phyloP scores from a whole-genome alignment of 2,113 vertebrate genomes.

The Gracilinanus agilis region DNA sequence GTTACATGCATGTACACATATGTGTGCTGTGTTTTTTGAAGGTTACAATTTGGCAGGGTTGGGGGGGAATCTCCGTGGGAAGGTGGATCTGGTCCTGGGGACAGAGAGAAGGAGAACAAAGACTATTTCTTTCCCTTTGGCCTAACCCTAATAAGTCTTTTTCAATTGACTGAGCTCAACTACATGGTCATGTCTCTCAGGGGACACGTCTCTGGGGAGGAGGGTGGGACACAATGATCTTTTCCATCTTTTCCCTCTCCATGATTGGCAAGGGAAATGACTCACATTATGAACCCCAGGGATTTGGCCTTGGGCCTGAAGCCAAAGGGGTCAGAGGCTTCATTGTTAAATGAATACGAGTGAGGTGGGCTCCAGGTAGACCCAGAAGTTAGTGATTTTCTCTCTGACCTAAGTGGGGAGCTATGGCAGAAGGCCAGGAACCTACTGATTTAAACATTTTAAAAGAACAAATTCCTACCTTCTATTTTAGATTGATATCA shows the following conservation, averaged over 20 bases:
- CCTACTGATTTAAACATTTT: not conserved
- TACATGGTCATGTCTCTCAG: not conserved
- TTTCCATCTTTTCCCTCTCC: constrained; percentile 12
- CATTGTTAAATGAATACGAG: not conserved
- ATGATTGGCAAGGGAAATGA: constrained; percentile 5
- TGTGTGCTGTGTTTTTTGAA: not conserved
- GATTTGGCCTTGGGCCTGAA: not conserved
- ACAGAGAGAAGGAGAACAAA: not conserved
- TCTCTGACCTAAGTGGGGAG: not conserved
- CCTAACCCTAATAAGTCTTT: not conserved
- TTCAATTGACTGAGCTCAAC: not conserved
- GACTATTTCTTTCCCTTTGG: not conserved
- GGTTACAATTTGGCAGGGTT: not conserved
- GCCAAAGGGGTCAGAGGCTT: not conserved
- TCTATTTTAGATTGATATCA: too few relatives aligned
- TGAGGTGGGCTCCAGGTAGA: not conserved
- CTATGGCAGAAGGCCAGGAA: not conserved
- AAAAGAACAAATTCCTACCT: too few relatives aligned
- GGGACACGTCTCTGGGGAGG: constrained; percentile 20
- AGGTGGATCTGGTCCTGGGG: not conserved
- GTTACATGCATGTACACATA: not conserved
- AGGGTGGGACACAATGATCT: constrained; percentile 25
- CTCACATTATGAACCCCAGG: not conserved
- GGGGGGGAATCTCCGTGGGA: not conserved
- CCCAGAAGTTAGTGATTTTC: not conserved